A percentile compares a stretch with the other conserved stretches of the same genome.
phyloP scores from a whole-genome alignment of 2,888 invertebrate genomes.

The Anthophora plumipes region DNA sequence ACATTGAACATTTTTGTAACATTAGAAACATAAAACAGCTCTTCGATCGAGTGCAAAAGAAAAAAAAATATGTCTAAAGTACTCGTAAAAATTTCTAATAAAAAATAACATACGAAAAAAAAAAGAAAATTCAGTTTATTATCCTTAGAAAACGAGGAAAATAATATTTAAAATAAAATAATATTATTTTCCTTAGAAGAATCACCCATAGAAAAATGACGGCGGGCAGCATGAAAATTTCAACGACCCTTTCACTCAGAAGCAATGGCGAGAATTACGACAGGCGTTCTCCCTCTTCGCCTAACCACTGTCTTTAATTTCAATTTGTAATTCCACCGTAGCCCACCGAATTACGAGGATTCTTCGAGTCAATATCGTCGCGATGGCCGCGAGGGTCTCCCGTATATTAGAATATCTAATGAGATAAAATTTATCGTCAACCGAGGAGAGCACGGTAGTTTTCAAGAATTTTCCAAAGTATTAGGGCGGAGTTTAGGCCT shows the following conservation, averaged over 20 bases:
- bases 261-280: neutral
- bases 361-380: constrained; percentile 41
- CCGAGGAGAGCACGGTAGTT: neutral
- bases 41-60: no score
- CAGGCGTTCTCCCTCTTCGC: neutral
- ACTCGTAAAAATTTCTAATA: no score
- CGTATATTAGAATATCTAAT: constrained; percentile 59
- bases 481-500: constrained; percentile 73
- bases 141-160: no score
- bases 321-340: constrained; percentile 35
- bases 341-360: constrained; percentile 39
- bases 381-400: neutral
- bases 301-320: constrained; percentile 17
- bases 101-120: no score
- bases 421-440: constrained; percentile 48
- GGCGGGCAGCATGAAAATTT: neutral
- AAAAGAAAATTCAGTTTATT: no score
- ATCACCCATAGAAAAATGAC: neutral
- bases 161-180: no score
- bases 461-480: constrained; percentile 59
- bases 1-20: no score
- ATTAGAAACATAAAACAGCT: no score
- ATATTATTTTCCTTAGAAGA: no score
- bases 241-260: neutral
- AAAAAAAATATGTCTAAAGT: no score